Evolutionary conservation across 1,140 invertebrate species (phyloP).

Genomic region (Drosophila santomea): DNA sequence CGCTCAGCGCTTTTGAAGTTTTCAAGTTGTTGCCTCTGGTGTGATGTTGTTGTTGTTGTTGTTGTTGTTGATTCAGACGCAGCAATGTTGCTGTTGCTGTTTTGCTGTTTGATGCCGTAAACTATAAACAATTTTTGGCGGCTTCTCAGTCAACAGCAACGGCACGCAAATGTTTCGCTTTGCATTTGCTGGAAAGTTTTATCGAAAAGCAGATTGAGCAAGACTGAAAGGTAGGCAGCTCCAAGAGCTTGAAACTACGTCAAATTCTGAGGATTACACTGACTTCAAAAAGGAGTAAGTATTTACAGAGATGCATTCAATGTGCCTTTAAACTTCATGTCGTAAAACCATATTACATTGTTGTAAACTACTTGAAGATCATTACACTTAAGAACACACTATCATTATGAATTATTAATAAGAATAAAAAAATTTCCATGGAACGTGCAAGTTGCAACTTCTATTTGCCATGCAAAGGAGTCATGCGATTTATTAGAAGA

Average conservation of each 20-base stretch:
- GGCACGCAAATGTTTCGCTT: constrained; percentile 78
- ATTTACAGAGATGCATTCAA: too few relatives aligned
- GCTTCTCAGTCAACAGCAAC: constrained; percentile 67
- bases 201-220: constrained; percentile 50
- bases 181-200: constrained; percentile 65
- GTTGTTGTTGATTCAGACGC: constrained; percentile 49
- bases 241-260: constrained; percentile 10
- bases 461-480: too few relatives aligned
- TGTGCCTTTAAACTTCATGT: too few relatives aligned
- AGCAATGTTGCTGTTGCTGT: constrained; percentile 12
- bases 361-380: too few relatives aligned
- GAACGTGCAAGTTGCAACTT: too few relatives aligned
- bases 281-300: not conserved
- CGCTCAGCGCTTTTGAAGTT: constrained; percentile 70
- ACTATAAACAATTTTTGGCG: constrained; percentile 77
- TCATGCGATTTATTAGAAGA: not conserved
- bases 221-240: constrained; percentile 22
- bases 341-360: too few relatives aligned
- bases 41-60: constrained; percentile 40
- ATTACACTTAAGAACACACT: too few relatives aligned
- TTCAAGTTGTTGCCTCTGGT: constrained; percentile 18
- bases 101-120: constrained; percentile 43
- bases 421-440: too few relatives aligned
- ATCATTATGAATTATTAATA: too few relatives aligned
- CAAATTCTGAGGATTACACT: constrained; percentile 22